Evolutionary conservation across 2,797 vertebrate genomes (phyloP), one percentile per base, ranked within the genome.

Genomic region (Hippocampus kuda): DNA sequence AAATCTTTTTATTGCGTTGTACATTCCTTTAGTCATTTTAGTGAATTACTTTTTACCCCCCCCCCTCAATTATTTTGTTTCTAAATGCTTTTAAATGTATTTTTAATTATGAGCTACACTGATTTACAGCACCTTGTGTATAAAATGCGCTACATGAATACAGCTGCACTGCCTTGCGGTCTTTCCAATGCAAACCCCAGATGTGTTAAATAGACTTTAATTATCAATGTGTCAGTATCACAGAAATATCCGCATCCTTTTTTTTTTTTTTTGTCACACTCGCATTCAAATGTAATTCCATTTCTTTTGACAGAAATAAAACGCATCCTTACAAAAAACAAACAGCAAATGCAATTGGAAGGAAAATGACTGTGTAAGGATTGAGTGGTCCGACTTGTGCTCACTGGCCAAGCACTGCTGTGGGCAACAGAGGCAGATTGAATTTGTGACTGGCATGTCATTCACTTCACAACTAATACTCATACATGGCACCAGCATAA

Each of bases 301-400:
- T 24, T 41, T 44, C 15, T 44, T 44, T 64, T 24, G 12, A 2
- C 41, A 64, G 22, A 63, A 63, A 24, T 22, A 63, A 24, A 63
- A 42, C 22, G 2, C 74, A 72, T 75, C 65, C 66, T 77, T 77
- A 84, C 66, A 87, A 86, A 87, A 87, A 86, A 88, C 81, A 81
- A 67, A 75, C 20, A 66, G 42, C 15, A 18, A 66, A 79, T 70
- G 64, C 48, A 46, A 65, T 71, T 76, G 76, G 49, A 68, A 67
- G 68, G 79, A 72, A 75, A 73, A 24, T 56, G 38, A 64, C 62
- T 9, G 79, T 44, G 73, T 69, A n/a, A 71, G 67, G 70, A 53
- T 79, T 22, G 57, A 41, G 60, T 63, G 38, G 2, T 44, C 12
- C 30, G 11, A 12, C 13, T 26, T 44, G 41, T 12, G 34, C 34